Evolutionary conservation across 1,140 invertebrate genomes (phyloP), one percentile per base, ranked within the genome.

Genomic region (Charaxes varanes): DNA sequence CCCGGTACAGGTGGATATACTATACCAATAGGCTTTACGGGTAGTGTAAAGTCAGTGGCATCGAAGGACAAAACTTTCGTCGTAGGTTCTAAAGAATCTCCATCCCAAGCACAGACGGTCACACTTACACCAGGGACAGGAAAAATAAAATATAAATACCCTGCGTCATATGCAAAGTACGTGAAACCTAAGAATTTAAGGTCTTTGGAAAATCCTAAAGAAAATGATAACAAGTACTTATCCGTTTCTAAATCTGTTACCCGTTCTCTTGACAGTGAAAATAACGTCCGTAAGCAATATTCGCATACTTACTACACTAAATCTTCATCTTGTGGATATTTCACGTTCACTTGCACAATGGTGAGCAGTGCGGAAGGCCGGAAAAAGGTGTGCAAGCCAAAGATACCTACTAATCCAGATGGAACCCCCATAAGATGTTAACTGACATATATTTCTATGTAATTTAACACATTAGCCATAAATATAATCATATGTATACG

Each of bases 301-400:
- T 86, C 89, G n/a, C 90, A 90, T 42, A 90, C 92, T 10, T 94
- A 94, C 74, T 94, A 93, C 43, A 93, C 91, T 0, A 94, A 94
- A 66, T 93, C 92, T 7, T 93, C 92, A 2, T 93, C 91, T 0
- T 94, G 92, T 70, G 93, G 93, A 16, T 93, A 93, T 58, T 94
- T 94, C 50, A 93, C 92, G 2, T 94, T 94, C 64, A 90, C 91
- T 0, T 94, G 92, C 57, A 92, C 92, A 18, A 87, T 92, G 53
- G 90, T 92, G 2, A 90, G 91, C 55, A 90, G 91, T 6, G 88
- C 90, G 0, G 92, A 92, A 59, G 91, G 91, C 18, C 87, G 89
- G 50, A 91, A 90, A 24, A 93, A 93, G 71, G 89, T 94, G 16
- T 94, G 93, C 65, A 91, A 91, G 46, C 92, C 92, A 0, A 93